Base-by-base conservation (phyloP, 2,888 invertebrate genomes). In the Caenorhabditis sp. region DNA sequence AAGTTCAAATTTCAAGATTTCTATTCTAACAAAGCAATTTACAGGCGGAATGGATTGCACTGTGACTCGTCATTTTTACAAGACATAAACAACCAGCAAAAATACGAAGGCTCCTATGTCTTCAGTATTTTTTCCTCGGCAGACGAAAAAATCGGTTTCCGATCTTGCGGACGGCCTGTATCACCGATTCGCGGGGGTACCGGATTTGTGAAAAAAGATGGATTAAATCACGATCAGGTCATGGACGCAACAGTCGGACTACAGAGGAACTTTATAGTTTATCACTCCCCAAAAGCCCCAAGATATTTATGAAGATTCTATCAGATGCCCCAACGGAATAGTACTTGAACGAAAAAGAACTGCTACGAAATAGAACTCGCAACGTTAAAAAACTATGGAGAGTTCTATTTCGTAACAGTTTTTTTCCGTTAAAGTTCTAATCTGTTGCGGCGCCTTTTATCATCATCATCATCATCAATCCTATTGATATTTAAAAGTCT, bases 11-110 rank as follows among this genome's bases (percentile, higher is more conserved):
- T n/a, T n/a, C n/a, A n/a, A n/a, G n/a, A n/a, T n/a, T n/a, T n/a
- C n/a, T n/a, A n/a, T n/a, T n/a, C n/a, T n/a, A n/a, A n/a, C n/a
- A n/a, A n/a, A n/a, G n/a, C n/a, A 15, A 39, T 41, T 66, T 81
- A 39, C 71, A 83, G 83, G 58, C 45, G 79, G 48, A 87, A 85
- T 35, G 88, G 88, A 0, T 71, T 88, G 8, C 86, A 88, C 58
- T 88, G 88, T 66, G 87, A 87, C 30, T 88, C 87, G 1, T 80
- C 84, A 22, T 88, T 88, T 72, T 76, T 88, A 9, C 79, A 85
- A 45, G 88, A 88, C 66, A 88, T 88, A 27, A 88, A 88, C 50
- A 73, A 80, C 30, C 80, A 81, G 30, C 62, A 78, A 17, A 50
- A 74, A 32, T 88, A 88, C 71, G 88, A 88, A 52, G 88, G 86